Percentiles rank a stretch among this genome's conserved stretches.
Evolutionary conservation across 2,797 vertebrate species (phyloP).

Genomic region (Thaleichthys pacificus): DNA sequence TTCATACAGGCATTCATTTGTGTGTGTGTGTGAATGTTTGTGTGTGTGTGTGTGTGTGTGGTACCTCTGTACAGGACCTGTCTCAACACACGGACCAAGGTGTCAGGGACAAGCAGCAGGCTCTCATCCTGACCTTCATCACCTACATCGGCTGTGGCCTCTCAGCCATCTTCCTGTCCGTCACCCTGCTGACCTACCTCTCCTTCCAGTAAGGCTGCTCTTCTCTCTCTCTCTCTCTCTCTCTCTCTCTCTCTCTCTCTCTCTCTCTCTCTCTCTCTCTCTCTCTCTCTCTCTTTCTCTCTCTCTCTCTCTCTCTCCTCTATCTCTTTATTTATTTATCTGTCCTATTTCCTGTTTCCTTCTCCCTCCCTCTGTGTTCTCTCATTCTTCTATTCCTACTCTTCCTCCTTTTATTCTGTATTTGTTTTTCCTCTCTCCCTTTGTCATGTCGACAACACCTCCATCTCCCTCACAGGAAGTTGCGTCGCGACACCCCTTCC

Average conservation of each 20-base stretch:
- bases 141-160: constrained; percentile 81
- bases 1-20: background rate
- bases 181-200: constrained; percentile 79
- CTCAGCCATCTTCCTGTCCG: constrained; percentile 80
- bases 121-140: constrained; percentile 60
- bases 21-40: constrained; percentile 7
- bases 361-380: background rate
- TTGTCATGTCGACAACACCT: background rate
- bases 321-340: background rate
- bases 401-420: too few relatives aligned
- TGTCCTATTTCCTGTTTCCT: background rate
- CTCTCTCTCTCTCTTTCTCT: background rate
- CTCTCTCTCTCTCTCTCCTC: background rate
- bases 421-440: background rate
- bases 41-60: constrained; percentile 31
- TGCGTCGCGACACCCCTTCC: constrained; percentile 59
- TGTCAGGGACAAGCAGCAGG: background rate
- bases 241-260: background rate
- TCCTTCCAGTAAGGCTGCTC: constrained; percentile 69
- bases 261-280: background rate
- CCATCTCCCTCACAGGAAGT: background rate
- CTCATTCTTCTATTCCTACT: background rate
- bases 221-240: background rate
- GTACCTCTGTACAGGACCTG: background rate
- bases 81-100: background rate